Percentiles rank a stretch among this genome's conserved stretches.
phyloP scores from a whole-genome alignment of 2,888 invertebrate genomes.

The Plusia festucae region DNA sequence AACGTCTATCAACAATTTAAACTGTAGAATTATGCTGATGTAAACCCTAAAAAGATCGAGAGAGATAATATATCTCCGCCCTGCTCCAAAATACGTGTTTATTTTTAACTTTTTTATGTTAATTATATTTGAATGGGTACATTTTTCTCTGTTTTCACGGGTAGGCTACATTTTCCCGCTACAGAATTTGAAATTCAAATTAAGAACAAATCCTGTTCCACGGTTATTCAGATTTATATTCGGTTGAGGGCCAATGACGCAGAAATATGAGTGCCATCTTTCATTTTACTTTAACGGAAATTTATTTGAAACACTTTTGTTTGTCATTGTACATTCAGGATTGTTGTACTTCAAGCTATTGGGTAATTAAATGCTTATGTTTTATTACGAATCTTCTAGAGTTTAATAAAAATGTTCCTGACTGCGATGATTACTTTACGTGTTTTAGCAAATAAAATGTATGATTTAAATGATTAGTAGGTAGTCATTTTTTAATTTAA shows the following conservation, averaged over 20 bases:
- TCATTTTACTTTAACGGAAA: conserved; percentile 75
- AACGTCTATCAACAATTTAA: conserved; percentile 39
- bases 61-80: conserved; percentile 53
- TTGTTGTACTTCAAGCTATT: conserved; percentile 56
- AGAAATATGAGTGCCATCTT: conserved; percentile 82
- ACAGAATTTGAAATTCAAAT: conserved; percentile 84
- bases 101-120: conserved; percentile 78
- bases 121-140: conserved; percentile 81
- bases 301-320: conserved; percentile 73
- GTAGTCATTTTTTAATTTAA: no score
- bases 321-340: conserved; percentile 60
- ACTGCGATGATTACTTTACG: not conserved
- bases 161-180: conserved; percentile 76
- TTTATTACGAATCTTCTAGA: conserved; percentile 32
- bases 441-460: no score
- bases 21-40: conserved; percentile 63
- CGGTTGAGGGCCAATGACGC: conserved; percentile 79
- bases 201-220: conserved; percentile 78
- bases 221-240: conserved; percentile 82
- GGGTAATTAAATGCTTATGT: conserved; percentile 57
- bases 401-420: not conserved
- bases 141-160: conserved; percentile 78
- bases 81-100: conserved; percentile 74
- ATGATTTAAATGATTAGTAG: no score
- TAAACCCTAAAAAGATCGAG: conserved; percentile 57